Conservation (phyloP, 1,140 invertebrate genomes). For the Neoseiulus cucumeris region DNA sequence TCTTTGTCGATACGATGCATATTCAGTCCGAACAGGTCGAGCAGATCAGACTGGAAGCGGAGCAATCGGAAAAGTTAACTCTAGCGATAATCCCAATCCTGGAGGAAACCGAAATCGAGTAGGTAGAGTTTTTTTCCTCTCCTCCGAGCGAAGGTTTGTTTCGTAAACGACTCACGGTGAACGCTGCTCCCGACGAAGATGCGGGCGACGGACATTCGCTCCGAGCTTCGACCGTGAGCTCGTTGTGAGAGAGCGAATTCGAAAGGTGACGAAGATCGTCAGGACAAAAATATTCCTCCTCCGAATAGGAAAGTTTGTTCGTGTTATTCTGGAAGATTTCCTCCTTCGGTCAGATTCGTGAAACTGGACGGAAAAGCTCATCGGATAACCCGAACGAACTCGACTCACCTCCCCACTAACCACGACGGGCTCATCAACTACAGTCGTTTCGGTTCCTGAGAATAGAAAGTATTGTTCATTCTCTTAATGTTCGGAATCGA, state of each 20-base stretch:
- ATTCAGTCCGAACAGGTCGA: slow-evolving; percentile 71
- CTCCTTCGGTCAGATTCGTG: no score
- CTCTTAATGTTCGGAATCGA: no score
- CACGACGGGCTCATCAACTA: no score
- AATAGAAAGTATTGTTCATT: not conserved
- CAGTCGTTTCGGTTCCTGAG: no score
- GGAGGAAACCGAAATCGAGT: not conserved
- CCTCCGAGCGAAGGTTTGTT: no score
- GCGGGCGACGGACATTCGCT: slow-evolving; percentile 14
- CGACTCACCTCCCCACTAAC: no score
- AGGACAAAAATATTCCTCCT: no score
- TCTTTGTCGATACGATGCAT: slow-evolving; percentile 88
- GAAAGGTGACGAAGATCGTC: not conserved
- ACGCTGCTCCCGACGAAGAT: slow-evolving; percentile 5
- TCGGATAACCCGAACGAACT: no score
- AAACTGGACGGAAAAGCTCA: no score
- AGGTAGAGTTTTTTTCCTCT: no score
- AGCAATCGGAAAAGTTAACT: not conserved
- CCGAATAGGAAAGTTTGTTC: no score
- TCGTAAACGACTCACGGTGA: not conserved
- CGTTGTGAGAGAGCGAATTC: not conserved
- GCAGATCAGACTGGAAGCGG: slow-evolving; percentile 44
- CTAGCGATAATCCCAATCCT: not conserved
- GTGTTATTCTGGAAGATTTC: no score
- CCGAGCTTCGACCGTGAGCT: not conserved